These are phyloP conservation scores for Odontomyia ornata DNA, from an alignment of 2,888 invertebrate genomes.

Conservation along the genomic window DNA sequence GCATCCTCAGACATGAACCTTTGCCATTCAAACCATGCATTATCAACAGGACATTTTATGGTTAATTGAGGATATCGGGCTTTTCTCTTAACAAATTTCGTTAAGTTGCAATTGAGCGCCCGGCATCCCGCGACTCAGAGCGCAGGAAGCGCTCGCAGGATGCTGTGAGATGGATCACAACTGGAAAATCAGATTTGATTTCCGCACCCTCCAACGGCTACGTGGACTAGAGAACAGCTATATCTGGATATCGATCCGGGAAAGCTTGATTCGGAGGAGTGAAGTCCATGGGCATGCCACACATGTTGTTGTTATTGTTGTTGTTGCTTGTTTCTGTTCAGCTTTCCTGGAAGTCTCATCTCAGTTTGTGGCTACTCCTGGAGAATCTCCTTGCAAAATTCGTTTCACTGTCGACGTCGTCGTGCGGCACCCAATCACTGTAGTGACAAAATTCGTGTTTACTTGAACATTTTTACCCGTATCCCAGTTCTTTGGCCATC, in stretches of 20 bases:
- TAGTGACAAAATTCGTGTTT: constrained; percentile 30
- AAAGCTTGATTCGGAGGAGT: constrained; percentile 29
- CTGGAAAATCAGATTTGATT: constrained; percentile 36
- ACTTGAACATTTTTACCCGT: constrained; percentile 11
- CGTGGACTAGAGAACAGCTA: not conserved
- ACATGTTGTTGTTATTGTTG: constrained; percentile 36
- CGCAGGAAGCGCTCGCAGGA: not conserved
- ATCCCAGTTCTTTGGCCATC: not conserved
- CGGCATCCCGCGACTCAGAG: not conserved
- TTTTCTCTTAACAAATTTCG: constrained; percentile 15
- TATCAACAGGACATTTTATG: not conserved
- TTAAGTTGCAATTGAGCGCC: not conserved
- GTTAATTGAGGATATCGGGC: constrained; percentile 29
- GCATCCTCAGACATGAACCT: too few relatives aligned
- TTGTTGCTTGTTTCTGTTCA: constrained; percentile 7
- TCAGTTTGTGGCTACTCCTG: constrained; percentile 29
- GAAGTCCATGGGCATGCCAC: constrained; percentile 18
- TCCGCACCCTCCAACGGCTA: not conserved
- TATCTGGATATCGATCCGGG: constrained; percentile 43
- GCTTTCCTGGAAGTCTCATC: constrained; percentile 5
- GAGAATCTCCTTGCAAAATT: constrained; percentile 22
- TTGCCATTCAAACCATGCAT: too few relatives aligned
- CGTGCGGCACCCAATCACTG: constrained; percentile 38
- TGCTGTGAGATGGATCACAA: constrained; percentile 32
- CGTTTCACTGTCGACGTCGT: constrained; percentile 27